Evolutionary conservation across 2,888 invertebrate species (phyloP).

Genomic region (Empis stercorea): DNA sequence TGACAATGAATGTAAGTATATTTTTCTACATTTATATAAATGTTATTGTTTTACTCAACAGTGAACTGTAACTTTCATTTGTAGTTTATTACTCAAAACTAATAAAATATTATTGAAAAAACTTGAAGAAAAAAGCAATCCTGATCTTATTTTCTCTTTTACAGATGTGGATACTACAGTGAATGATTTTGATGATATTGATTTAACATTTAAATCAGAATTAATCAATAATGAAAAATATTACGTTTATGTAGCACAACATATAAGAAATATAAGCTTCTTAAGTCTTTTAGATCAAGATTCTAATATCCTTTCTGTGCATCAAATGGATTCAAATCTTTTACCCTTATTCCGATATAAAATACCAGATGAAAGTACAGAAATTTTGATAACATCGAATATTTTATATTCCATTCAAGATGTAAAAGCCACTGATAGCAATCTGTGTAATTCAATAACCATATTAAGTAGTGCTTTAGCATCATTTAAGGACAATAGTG

Average conservation of each 20-base stretch:
- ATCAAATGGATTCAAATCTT: conserved; percentile 50
- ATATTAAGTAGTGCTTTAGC: neutral
- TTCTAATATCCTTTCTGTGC: conserved; percentile 39
- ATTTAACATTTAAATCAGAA: conserved; percentile 33
- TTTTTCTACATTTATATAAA: neutral
- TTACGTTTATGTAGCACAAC: conserved; percentile 34
- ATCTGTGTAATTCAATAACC: neutral
- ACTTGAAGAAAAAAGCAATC: too few relatives aligned
- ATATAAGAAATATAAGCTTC: conserved; percentile 30
- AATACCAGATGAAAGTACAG: conserved; percentile 47
- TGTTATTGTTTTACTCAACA: neutral
- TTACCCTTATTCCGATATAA: conserved; percentile 57
- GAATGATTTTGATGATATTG: conserved; percentile 32
- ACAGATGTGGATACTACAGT: conserved; percentile 28
- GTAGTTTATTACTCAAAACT: too few relatives aligned
- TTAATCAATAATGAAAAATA: conserved; percentile 29
- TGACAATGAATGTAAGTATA: neutral
- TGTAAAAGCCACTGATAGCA: neutral
- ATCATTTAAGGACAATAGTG: neutral
- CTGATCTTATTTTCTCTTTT: too few relatives aligned
- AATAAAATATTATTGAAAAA: too few relatives aligned
- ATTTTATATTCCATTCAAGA: conserved; percentile 46
- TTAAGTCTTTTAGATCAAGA: conserved; percentile 33
- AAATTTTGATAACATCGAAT: conserved; percentile 52
- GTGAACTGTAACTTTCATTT: too few relatives aligned